These are phyloP conservation scores for Drosophila austrosaltans DNA, from an alignment of 2,888 invertebrate species.

Conservation along the genomic window DNA sequence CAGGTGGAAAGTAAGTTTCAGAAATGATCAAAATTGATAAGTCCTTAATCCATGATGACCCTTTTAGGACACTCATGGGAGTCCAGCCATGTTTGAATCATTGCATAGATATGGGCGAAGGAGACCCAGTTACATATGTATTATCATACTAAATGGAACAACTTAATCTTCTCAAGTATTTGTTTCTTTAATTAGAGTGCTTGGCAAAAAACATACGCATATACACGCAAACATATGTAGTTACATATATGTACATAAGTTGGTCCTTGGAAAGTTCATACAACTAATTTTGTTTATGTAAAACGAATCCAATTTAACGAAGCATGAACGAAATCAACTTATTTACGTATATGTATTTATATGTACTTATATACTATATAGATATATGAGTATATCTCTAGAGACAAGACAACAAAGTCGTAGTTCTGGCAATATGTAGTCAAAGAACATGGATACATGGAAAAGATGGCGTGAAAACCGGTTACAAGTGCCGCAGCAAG, in stretches of 20 bases:
- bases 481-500: constrained; percentile 5
- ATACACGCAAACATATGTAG: not conserved
- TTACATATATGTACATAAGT: not conserved
- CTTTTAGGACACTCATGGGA: not conserved
- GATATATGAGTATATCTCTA: not conserved
- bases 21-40: constrained; percentile 1
- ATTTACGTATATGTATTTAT: constrained; percentile 14
- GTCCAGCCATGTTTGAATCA: too few species aligned
- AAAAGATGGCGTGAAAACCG: not conserved
- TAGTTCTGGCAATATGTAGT: constrained; percentile 1
- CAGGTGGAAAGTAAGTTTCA: not conserved
- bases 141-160: constrained; percentile 8
- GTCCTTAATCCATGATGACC: not conserved
- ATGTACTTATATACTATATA: constrained; percentile 18
- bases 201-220: not conserved
- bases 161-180: constrained; percentile 9
- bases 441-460: constrained; percentile 1
- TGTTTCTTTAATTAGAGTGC: constrained; percentile 15
- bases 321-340: constrained; percentile 55
- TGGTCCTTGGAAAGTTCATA: constrained; percentile 16
- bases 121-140: constrained; percentile 3
- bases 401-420: constrained; percentile 5
- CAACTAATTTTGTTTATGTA: constrained; percentile 44
- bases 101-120: not conserved
- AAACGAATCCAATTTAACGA: constrained; percentile 56